Percentiles rank a stretch among this genome's conserved stretches.
phyloP scores from a whole-genome alignment of 2,888 invertebrate genomes.

The Aspidiotus rigidus region DNA sequence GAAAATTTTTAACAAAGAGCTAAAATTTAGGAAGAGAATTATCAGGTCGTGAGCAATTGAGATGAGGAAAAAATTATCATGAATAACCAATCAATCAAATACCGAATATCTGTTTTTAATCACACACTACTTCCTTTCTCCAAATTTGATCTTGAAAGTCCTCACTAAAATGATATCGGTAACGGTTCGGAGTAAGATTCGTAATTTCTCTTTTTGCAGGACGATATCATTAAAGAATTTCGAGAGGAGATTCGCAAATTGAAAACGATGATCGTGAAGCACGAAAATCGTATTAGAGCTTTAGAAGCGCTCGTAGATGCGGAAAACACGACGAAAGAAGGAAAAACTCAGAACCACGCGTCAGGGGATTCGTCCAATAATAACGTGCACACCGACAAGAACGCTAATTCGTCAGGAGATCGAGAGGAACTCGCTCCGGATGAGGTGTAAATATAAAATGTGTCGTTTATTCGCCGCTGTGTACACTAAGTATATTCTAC shows the following conservation, averaged over 20 bases:
- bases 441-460: slow-evolving; percentile 41
- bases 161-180: too few species aligned
- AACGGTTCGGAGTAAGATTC: too few species aligned
- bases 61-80: too few species aligned
- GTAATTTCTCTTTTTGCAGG: slow-evolving; percentile 45
- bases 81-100: too few species aligned
- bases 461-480: too few species aligned
- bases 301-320: slow-evolving; percentile 54
- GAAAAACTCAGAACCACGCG: slow-evolving; percentile 28
- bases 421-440: slow-evolving; percentile 42
- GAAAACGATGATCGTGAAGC: slow-evolving; percentile 88
- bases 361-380: slow-evolving; percentile 25
- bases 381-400: slow-evolving; percentile 37
- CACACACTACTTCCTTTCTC: too few species aligned
- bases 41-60: too few species aligned
- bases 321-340: slow-evolving; percentile 39
- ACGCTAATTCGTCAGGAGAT: slow-evolving; percentile 35
- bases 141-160: too few species aligned
- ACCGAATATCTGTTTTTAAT: too few species aligned
- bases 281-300: slow-evolving; percentile 76
- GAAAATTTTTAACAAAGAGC: too few species aligned
- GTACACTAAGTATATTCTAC: too few species aligned
- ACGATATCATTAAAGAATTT: slow-evolving; percentile 70
- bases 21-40: too few species aligned
- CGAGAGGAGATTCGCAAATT: slow-evolving; percentile 82